phyloP scores from a whole-genome alignment of 2,797 vertebrate genomes.

The Tauraco hartlaubi region DNA sequence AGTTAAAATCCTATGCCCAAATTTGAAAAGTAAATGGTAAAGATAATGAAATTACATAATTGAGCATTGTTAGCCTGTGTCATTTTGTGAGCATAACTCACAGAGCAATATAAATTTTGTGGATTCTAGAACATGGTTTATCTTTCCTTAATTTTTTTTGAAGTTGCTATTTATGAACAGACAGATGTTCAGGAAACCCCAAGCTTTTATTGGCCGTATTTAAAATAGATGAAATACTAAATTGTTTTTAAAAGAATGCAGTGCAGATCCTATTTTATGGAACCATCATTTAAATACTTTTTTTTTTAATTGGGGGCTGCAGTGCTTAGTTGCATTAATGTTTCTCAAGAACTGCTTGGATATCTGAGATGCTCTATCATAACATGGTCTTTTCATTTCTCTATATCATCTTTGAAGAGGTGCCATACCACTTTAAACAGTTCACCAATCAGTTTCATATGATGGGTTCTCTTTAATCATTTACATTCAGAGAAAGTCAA shows the following conservation, averaged over 20 bases:
- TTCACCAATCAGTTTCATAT: constrained; percentile 74
- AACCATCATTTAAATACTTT: background rate
- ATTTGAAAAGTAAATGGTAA: background rate
- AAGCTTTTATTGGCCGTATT: background rate
- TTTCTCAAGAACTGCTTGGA: constrained; percentile 17
- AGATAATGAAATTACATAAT: background rate
- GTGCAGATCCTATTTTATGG: background rate
- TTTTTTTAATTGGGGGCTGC: constrained; percentile 24
- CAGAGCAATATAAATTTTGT: background rate
- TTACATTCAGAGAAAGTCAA: constrained; percentile 81
- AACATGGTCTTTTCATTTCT: constrained; percentile 26
- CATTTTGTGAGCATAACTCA: background rate
- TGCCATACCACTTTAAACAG: constrained; percentile 68
- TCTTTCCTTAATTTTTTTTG: background rate
- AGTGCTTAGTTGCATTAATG: background rate
- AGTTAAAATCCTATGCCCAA: background rate
- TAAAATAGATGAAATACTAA: background rate
- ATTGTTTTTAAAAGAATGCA: background rate
- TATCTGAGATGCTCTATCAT: constrained; percentile 4
- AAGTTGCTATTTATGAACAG: constrained; percentile 16
- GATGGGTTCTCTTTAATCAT: constrained; percentile 81
- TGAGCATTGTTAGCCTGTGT: background rate
- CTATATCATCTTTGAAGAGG: constrained; percentile 35
- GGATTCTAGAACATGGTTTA: background rate
- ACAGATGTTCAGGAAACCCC: constrained; percentile 47